Base-by-base conservation (phyloP, 2,797 vertebrate species). In the Sebastiscus albofasciatus region DNA sequence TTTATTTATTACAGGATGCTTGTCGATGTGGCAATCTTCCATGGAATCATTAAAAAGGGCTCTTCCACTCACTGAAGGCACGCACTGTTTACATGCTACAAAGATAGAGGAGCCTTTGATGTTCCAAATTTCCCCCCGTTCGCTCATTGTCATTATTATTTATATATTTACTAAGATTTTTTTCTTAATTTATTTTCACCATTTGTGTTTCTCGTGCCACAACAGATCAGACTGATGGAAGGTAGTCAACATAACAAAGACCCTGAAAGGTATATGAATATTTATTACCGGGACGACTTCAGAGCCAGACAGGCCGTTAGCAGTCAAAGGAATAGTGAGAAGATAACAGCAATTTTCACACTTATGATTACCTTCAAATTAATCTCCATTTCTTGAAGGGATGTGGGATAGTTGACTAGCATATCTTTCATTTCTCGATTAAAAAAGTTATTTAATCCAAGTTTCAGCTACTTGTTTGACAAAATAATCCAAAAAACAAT, bases 11-110 rank as follows among this genome's bases (percentile, higher is more conserved):
- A 95, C 94, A 94, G 95, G 93, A 93, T 93, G 89, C 95, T 96
- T 96, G 95, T 96, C 95, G 74, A 88, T 31, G 93, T 96, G 96
- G 95, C 96, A 96, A 96, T 96, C 95, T 96, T 96, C 96, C 96
- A 96, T 81, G 90, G 92, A 89, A 96, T 96, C 94, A 94, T 96
- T 94, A 94, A 96, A 95, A 93, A 87, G 85, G 89, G 91, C 94
- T 95, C 92, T 82, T 93, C 90, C 83, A 90, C 92, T 93, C 90
- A 92, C 92, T 94, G 94, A 95, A 95, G 93, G 92, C 92, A 93
- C 85, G 90, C 89, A 83, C 90, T 95, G 94, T 95, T 95, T 96
- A 95, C 95, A 94, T 90, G 95, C 87, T 85, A 42, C 86, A 93
- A 77, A 95, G 95, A 96, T 96, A 96, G 89, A 86, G 65, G 39